Conservation (phyloP, 2,113 vertebrate genomes). For the Numenius arquata region DNA sequence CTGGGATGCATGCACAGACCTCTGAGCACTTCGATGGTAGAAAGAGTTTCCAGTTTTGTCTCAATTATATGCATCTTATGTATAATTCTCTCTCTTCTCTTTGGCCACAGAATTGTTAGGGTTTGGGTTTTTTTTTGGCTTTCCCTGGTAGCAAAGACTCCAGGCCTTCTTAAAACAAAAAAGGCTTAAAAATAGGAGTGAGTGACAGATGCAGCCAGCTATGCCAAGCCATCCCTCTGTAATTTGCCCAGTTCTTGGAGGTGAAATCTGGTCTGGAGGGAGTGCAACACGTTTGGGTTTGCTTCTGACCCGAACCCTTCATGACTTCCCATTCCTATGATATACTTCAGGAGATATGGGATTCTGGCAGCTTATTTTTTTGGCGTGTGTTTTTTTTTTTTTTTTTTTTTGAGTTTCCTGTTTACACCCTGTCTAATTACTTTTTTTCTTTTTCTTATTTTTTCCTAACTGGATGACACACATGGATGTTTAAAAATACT, state of each 20-base stretch:
- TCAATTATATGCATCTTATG: background rate
- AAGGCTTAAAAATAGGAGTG: background rate
- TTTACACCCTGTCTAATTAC: conserved; percentile 54
- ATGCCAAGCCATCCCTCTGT: background rate
- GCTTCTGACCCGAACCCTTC: background rate
- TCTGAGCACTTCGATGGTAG: background rate
- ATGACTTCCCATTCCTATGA: background rate
- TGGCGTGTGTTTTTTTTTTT: background rate
- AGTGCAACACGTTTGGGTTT: background rate
- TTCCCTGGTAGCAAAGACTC: background rate
- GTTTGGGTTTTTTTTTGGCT: background rate
- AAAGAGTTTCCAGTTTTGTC: background rate
- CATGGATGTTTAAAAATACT: conserved; percentile 70
- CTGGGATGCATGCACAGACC: background rate
- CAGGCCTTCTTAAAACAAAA: background rate
- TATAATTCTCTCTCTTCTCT: background rate
- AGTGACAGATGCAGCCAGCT: background rate
- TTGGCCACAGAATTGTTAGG: background rate
- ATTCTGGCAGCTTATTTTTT: background rate
- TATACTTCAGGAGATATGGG: background rate
- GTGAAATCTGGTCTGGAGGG: background rate
- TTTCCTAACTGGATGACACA: conserved; percentile 22
- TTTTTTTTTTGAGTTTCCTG: conserved; percentile 53
- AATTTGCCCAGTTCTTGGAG: background rate
- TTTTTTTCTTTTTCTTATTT: background rate